A percentile compares a stretch with the other conserved stretches of the same genome.
These are phyloP conservation scores for Miniopterus natalensis DNA, from an alignment of 2,113 vertebrate genomes.

Conservation along the genomic window DNA sequence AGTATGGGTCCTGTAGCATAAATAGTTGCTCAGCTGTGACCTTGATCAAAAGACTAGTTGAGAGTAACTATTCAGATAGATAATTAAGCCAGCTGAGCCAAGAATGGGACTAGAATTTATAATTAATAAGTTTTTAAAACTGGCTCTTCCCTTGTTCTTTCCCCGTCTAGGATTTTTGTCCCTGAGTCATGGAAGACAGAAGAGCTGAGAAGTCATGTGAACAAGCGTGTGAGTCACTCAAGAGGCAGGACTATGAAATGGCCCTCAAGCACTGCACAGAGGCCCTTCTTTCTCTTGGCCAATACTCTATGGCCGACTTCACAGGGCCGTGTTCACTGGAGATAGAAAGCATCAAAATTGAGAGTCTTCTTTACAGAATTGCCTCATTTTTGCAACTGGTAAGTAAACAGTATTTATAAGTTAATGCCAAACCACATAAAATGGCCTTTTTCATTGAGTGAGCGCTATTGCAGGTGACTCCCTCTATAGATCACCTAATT, in stretches of 20 bases:
- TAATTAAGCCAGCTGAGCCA: neutral
- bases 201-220: slow-evolving; percentile 99
- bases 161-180: slow-evolving; percentile 93
- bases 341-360: slow-evolving; percentile 92
- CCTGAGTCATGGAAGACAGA: slow-evolving; percentile 99
- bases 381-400: slow-evolving; percentile 97
- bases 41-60: slow-evolving; percentile 17
- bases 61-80: neutral
- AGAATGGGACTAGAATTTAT: neutral
- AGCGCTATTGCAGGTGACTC: neutral
- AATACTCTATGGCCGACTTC: slow-evolving; percentile 90
- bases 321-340: slow-evolving; percentile 87
- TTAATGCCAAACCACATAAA: neutral
- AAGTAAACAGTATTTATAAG: slow-evolving; percentile 84
- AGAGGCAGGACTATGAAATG: slow-evolving; percentile 97
- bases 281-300: slow-evolving; percentile 94
- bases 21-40: neutral
- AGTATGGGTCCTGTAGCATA: slow-evolving; percentile 1
- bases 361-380: slow-evolving; percentile 96
- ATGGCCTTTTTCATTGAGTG: neutral
- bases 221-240: slow-evolving; percentile 98
- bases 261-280: slow-evolving; percentile 97
- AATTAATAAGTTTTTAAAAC: slow-evolving; percentile 18
- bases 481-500: neutral
- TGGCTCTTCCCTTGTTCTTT: slow-evolving; percentile 63